phyloP scores from a whole-genome alignment of 2,113 vertebrate species.

The Lethenteron reissneri region DNA sequence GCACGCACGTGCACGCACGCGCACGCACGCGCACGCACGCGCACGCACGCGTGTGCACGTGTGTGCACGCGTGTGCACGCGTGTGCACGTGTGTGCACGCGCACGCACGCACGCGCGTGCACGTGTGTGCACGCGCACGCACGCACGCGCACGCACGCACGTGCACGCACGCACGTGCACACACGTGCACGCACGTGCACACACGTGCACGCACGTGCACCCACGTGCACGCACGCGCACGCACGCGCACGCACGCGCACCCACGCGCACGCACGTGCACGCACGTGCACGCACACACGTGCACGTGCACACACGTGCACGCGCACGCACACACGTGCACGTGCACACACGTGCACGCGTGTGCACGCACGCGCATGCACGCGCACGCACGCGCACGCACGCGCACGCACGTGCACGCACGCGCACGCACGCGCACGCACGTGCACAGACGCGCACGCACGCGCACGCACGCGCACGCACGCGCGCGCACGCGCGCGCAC shows the following conservation, averaged over 20 bases:
- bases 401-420: neutral
- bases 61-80: neutral
- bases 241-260: neutral
- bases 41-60: neutral
- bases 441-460: neutral
- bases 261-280: neutral
- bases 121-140: neutral
- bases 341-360: neutral
- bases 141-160: neutral
- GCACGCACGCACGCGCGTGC: neutral
- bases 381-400: neutral
- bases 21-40: neutral
- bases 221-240: neutral
- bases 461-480: neutral
- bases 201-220: neutral
- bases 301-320: neutral
- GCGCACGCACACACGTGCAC: neutral
- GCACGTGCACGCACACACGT: neutral
- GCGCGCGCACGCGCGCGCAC: neutral
- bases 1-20: neutral
- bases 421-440: constrained; percentile 1
- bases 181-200: neutral
- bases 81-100: neutral
- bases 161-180: neutral
- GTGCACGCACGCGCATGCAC: neutral